Evolutionary conservation across 2,888 invertebrate species (phyloP).

Genomic region (Cryptocheilus praepositus): DNA sequence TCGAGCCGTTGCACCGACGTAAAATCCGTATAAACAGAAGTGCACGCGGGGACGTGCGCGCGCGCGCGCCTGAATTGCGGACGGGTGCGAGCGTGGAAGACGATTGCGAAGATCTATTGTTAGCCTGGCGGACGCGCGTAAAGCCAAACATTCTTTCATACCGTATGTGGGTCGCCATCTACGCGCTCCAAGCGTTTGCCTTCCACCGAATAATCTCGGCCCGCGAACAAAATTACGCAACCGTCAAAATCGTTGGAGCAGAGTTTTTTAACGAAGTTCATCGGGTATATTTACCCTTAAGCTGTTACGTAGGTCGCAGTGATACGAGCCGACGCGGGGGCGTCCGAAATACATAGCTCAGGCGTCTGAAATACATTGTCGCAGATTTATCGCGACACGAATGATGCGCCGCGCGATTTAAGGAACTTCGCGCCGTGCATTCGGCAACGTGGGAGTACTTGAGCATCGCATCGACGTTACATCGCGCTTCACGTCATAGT

Average conservation of each 20-base stretch:
- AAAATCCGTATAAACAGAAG: neutral
- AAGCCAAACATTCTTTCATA: constrained; percentile 59
- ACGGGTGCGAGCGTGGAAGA: constrained; percentile 16
- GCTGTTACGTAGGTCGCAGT: no score
- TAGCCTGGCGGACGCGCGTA: constrained; percentile 54
- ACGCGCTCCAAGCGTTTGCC: constrained; percentile 32
- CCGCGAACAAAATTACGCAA: neutral
- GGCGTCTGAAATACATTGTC: constrained; percentile 13
- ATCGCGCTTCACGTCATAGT: no score
- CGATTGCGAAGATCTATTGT: constrained; percentile 55
- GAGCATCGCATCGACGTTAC: no score
- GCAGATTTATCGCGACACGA: constrained; percentile 16
- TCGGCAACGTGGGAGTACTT: no score
- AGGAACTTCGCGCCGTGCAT: constrained; percentile 22
- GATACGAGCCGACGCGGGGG: neutral
- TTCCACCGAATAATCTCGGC: constrained; percentile 12
- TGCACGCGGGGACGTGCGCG: neutral
- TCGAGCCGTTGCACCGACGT: constrained; percentile 3
- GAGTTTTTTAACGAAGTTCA: no score
- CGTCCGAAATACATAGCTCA: neutral
- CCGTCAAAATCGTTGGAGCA: no score
- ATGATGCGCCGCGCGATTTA: constrained; percentile 28
- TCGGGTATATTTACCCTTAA: no score
- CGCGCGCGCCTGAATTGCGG: constrained; percentile 15
- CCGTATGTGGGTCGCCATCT: constrained; percentile 59